phyloP scores from a whole-genome alignment of 2,888 invertebrate genomes.

The Dryomyza anilis region DNA sequence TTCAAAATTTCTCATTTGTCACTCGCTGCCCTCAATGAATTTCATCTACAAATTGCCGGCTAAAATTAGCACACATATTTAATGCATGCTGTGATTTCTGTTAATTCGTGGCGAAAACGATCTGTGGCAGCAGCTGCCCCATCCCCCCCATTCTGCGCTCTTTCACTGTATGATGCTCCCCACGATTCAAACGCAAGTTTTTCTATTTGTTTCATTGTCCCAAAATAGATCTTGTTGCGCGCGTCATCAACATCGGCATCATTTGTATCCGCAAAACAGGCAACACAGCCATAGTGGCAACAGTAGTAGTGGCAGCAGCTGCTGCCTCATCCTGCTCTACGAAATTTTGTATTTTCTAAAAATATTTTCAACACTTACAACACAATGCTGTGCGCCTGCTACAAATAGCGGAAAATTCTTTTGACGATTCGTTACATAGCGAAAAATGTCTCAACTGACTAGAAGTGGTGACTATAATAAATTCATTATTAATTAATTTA shows the following conservation, averaged over 20 bases:
- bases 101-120: neutral
- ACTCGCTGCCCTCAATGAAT: no score
- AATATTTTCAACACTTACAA: neutral
- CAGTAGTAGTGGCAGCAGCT: neutral
- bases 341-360: neutral
- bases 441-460: conserved; percentile 35
- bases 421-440: conserved; percentile 57
- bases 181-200: no score
- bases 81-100: neutral
- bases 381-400: conserved; percentile 47
- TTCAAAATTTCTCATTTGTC: no score
- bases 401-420: conserved; percentile 60
- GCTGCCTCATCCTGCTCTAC: neutral
- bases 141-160: neutral
- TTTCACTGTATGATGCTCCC: no score
- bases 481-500: no score
- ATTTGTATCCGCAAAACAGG: no score
- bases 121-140: neutral
- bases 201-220: no score
- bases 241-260: no score
- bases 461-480: no score
- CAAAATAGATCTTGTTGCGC: conserved; percentile 13
- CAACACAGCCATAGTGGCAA: neutral
- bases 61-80: no score
- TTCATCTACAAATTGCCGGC: no score